These are phyloP conservation scores for Ambastaia sidthimunki DNA, from an alignment of 2,797 vertebrate species.

Conservation along the genomic window DNA sequence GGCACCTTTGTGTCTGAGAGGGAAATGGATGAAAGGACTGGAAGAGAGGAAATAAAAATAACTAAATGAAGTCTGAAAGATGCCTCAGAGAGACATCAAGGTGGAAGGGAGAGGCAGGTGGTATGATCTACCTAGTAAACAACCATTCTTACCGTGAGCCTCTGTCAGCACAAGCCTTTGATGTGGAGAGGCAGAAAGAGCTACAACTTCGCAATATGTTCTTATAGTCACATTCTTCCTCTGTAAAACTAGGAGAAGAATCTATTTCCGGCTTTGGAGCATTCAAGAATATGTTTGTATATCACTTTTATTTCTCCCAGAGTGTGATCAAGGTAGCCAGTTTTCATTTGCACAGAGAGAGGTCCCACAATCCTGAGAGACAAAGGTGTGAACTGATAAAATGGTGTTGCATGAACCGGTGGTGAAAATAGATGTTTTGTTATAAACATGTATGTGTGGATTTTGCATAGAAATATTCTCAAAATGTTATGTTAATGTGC, in stretches of 20 bases:
- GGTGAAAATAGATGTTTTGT: constrained; percentile 27
- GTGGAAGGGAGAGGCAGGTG: constrained; percentile 58
- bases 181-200: constrained; percentile 47
- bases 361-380: constrained; percentile 7
- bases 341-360: constrained; percentile 30
- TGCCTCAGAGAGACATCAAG: constrained; percentile 65
- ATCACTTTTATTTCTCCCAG: constrained; percentile 35
- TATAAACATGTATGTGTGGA: neutral
- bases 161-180: constrained; percentile 50
- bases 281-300: constrained; percentile 41
- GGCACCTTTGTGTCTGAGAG: constrained; percentile 66
- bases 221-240: constrained; percentile 36
- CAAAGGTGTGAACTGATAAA: constrained; percentile 35
- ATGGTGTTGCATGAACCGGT: constrained; percentile 12
- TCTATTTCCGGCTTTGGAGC: constrained; percentile 53
- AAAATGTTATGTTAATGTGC: neutral
- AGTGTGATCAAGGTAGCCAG: constrained; percentile 44
- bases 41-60: constrained; percentile 73
- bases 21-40: constrained; percentile 70
- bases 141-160: constrained; percentile 56
- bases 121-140: constrained; percentile 63
- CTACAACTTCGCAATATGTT: constrained; percentile 48
- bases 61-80: constrained; percentile 65
- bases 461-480: neutral
- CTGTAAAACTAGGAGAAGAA: constrained; percentile 30